A percentile compares a stretch with the other conserved stretches of the same genome.
Conservation (phyloP, 2,113 vertebrate genomes). For the Tychaedon coryphoeus region DNA sequence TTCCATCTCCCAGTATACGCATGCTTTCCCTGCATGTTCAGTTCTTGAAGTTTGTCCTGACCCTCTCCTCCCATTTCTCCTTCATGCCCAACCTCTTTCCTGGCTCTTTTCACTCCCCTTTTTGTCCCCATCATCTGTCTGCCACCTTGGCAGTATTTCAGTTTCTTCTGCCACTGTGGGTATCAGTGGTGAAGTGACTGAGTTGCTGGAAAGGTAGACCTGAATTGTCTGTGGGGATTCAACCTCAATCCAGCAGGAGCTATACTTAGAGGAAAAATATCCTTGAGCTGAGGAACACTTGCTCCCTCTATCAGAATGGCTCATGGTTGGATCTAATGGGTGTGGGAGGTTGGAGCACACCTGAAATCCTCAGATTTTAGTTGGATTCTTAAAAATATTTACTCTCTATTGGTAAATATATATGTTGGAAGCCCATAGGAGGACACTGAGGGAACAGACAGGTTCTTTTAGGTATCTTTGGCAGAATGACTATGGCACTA, state of each 20-base stretch:
- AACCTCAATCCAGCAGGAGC: neutral
- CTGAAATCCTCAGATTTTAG: neutral
- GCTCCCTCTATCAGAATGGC: fast-evolving
- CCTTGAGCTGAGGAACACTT: neutral
- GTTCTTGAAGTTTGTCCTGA: neutral
- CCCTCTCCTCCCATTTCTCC: neutral
- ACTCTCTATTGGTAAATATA: neutral
- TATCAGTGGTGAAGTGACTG: neutral
- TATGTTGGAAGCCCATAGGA: neutral
- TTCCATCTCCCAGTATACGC: neutral
- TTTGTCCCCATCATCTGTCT: neutral
- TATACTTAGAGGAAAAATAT: neutral
- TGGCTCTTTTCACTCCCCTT: neutral
- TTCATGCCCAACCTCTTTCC: neutral
- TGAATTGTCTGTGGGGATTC: neutral
- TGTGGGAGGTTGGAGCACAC: neutral
- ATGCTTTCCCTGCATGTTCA: neutral
- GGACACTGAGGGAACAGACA: neutral
- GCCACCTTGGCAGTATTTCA: neutral
- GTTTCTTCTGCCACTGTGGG: neutral
- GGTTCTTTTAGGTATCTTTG: neutral
- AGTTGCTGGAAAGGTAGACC: neutral
- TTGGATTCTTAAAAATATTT: neutral
- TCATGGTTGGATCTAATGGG: neutral
- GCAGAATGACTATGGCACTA: neutral